Evolutionary conservation across 2,888 invertebrate genomes (phyloP), one percentile per base, ranked within the genome.

Genomic region (Lottia scabra): DNA sequence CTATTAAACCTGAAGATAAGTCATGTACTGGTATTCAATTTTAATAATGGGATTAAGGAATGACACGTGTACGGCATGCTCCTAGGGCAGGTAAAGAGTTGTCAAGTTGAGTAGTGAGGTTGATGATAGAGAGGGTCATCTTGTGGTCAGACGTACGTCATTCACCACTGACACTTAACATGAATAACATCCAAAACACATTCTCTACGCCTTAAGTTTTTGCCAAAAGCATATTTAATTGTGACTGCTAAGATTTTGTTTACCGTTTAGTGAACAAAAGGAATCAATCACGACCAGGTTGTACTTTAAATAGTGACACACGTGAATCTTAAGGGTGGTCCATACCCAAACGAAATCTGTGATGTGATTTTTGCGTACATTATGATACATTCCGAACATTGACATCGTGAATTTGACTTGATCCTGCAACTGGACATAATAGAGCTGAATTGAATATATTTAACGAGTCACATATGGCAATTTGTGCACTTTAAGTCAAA

Each of bases 41-140:
- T 19, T 13, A 56, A 56, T 23, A 56, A 56, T 56, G 13, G 56
- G 56, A 56, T 56, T 56, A 56, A 56, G 13, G 10, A 23, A 56
- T 56, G 56, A 56, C 56, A 56, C 56, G 56, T 56, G 56, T 56
- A 56, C 19, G 56, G 56, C 56, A 23, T 56, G 56, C 56, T 56
- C 56, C 23, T 13, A 56, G 38, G 38, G 38, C 56, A 19, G 19
- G 56, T 56, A 56, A 1, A 19, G 23, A 23, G 13, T 56, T 23
- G 23, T 56, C 23, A 56, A 23, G 23, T 12, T 56, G 23, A 19
- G 19, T 56, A 23, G 19, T 10, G 23, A 13, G 19, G 19, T 23
- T 23, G 56, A 0, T 19, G 10, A 56, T 56, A n/a, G 23, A 56
- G 23, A 56, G 56, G 56, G 56, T 56, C 56, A 56, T 12, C 23